phyloP scores from a whole-genome alignment of 2,888 invertebrate species.

The Lordiphosa fenestrarum region DNA sequence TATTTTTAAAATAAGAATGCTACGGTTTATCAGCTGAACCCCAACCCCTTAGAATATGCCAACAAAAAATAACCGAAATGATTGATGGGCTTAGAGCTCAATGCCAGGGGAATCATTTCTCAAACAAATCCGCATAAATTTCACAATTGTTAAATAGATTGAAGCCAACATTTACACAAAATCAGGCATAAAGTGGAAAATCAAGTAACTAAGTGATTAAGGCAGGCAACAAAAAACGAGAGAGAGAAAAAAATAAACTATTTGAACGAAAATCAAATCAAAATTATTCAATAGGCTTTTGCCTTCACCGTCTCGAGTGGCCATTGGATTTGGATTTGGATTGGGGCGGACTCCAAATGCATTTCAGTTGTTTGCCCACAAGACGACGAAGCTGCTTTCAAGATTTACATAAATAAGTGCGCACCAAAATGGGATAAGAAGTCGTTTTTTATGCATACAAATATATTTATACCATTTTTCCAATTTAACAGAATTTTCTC shows the following conservation, averaged over 20 bases:
- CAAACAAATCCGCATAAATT: slow-evolving; percentile 39
- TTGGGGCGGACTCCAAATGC: slow-evolving; percentile 23
- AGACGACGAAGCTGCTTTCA: slow-evolving; percentile 29
- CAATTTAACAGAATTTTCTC: too few species aligned
- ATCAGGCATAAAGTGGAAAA: slow-evolving; percentile 74
- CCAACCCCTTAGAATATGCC: too few species aligned
- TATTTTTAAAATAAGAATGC: too few species aligned
- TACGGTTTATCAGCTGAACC: too few species aligned
- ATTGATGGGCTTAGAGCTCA: too few species aligned
- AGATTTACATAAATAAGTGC: slow-evolving; percentile 72
- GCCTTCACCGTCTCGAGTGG: slow-evolving; percentile 50
- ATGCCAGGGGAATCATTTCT: slow-evolving; percentile 9
- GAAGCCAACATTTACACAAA: slow-evolving; percentile 63
- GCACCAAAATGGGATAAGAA: slow-evolving; percentile 36
- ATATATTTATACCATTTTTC: too few species aligned
- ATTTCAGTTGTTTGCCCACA: slow-evolving; percentile 52
- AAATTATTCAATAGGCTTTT: slow-evolving; percentile 64
- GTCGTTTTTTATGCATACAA: too few species aligned
- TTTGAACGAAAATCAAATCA: slow-evolving; percentile 50
- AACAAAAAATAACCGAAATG: too few species aligned
- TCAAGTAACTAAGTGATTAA: slow-evolving; percentile 70
- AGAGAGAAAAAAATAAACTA: slow-evolving; percentile 5
- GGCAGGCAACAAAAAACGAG: slow-evolving; percentile 27
- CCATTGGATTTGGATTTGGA: slow-evolving; percentile 29
- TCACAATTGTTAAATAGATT: slow-evolving; percentile 50